phyloP scores from a whole-genome alignment of 2,113 vertebrate genomes.

The Argyrosomus japonicus region DNA sequence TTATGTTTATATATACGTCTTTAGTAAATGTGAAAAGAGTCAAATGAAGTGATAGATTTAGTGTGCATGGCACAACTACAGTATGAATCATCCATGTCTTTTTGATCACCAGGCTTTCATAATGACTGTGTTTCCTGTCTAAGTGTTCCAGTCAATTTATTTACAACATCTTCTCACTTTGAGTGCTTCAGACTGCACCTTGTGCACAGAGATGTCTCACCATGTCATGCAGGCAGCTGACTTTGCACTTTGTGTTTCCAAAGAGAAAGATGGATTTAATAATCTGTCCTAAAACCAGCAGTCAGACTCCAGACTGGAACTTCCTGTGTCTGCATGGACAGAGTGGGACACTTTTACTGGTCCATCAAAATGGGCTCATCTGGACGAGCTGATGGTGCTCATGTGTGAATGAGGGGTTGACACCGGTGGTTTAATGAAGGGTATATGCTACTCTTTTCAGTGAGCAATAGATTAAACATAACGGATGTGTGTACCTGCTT shows the following conservation, averaged over 20 bases:
- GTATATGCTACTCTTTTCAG: background rate
- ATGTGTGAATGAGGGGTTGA: slow-evolving; percentile 36
- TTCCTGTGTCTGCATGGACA: slow-evolving; percentile 66
- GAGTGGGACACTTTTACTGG: slow-evolving; percentile 61
- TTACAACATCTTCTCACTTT: background rate
- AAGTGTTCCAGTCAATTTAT: background rate
- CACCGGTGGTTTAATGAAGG: background rate
- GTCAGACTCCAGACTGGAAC: slow-evolving; percentile 62
- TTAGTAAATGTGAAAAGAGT: background rate
- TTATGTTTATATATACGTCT: background rate
- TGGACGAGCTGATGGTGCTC: slow-evolving; percentile 60
- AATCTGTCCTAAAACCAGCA: slow-evolving; percentile 59
- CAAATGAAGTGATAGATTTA: background rate
- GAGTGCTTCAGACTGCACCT: slow-evolving; percentile 6
- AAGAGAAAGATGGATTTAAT: slow-evolving; percentile 66
- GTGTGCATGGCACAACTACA: background rate
- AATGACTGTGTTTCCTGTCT: background rate
- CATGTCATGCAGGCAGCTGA: slow-evolving; percentile 26
- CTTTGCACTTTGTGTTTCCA: slow-evolving; percentile 40
- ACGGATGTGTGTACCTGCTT: background rate
- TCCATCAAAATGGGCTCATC: slow-evolving; percentile 48
- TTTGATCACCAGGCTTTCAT: background rate
- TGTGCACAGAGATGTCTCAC: slow-evolving; percentile 29
- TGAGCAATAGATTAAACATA: background rate
- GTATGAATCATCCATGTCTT: background rate